Evolutionary conservation across 2,888 invertebrate genomes (phyloP).

Genomic region (Heliconius ismenius): DNA sequence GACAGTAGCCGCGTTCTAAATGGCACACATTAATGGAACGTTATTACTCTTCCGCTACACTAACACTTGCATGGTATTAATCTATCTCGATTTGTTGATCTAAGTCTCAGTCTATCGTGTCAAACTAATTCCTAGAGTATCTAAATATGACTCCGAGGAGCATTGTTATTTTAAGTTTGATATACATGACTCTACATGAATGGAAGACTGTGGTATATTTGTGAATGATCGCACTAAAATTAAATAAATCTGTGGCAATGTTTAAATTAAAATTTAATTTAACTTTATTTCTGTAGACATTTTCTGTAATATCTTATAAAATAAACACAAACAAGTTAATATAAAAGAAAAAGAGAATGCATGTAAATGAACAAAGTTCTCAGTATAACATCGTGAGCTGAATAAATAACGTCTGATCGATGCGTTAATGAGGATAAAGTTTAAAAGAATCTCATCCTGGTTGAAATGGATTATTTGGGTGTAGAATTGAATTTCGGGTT

Average conservation of each 20-base stretch:
- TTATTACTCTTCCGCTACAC: slow-evolving; percentile 75
- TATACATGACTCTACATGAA: slow-evolving; percentile 37
- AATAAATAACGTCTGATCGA: slow-evolving; percentile 76
- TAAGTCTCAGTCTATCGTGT: slow-evolving; percentile 57
- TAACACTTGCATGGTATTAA: slow-evolving; percentile 75
- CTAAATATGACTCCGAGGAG: slow-evolving; percentile 52
- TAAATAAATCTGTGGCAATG: background rate
- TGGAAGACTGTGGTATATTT: slow-evolving; percentile 31
- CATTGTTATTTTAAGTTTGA: slow-evolving; percentile 47
- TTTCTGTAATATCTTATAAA: slow-evolving; percentile 65
- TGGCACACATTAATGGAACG: slow-evolving; percentile 76
- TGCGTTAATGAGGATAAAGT: slow-evolving; percentile 75
- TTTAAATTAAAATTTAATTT: background rate
- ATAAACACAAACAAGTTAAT: slow-evolving; percentile 65
- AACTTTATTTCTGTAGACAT: slow-evolving; percentile 41
- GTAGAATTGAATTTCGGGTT: background rate
- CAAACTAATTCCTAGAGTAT: slow-evolving; percentile 62
- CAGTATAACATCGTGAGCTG: slow-evolving; percentile 71
- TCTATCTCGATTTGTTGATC: slow-evolving; percentile 66
- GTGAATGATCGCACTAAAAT: background rate
- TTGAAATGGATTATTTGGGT: slow-evolving; percentile 16
- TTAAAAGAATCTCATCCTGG: slow-evolving; percentile 64
- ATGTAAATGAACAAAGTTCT: slow-evolving; percentile 75
- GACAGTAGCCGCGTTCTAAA: slow-evolving; percentile 75
- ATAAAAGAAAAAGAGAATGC: slow-evolving; percentile 65